Percentiles rank a stretch among this genome's conserved stretches.
These are phyloP conservation scores for Phaethornis superciliosus DNA, from an alignment of 2,113 vertebrate genomes.

Conservation along the genomic window DNA sequence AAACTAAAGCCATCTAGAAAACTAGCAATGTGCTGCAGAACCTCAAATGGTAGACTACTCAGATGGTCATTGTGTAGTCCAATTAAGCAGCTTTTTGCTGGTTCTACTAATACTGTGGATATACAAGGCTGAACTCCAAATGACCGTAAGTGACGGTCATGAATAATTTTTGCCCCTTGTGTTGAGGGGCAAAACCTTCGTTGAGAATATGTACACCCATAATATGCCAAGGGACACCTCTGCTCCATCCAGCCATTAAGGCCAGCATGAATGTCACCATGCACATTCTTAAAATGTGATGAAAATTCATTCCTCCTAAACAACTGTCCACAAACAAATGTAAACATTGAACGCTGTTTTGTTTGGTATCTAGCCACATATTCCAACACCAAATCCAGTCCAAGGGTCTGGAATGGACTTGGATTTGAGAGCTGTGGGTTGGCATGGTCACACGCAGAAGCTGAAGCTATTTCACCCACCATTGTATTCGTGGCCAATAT, in stretches of 20 bases:
- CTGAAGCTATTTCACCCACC: slow-evolving; percentile 96
- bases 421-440: slow-evolving; percentile 94
- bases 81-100: slow-evolving; percentile 72
- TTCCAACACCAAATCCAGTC: slow-evolving; percentile 91
- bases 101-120: slow-evolving; percentile 77
- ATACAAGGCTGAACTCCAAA: slow-evolving; percentile 90
- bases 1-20: slow-evolving; percentile 97
- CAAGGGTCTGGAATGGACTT: slow-evolving; percentile 92
- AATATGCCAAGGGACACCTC: slow-evolving; percentile 95
- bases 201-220: slow-evolving; percentile 96
- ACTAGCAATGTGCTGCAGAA: slow-evolving; percentile 91
- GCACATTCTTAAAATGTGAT: slow-evolving; percentile 96
- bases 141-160: slow-evolving; percentile 89
- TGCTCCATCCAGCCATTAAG: slow-evolving; percentile 99
- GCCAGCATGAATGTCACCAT: slow-evolving; percentile 96
- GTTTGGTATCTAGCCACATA: slow-evolving; percentile 95
- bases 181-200: slow-evolving; percentile 90
- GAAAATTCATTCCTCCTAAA: slow-evolving; percentile 96
- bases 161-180: slow-evolving; percentile 88
- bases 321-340: slow-evolving; percentile 95
- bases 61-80: slow-evolving; percentile 83
- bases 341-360: slow-evolving; percentile 98
- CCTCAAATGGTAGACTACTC: slow-evolving; percentile 91
- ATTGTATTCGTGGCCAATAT: slow-evolving; percentile 95
- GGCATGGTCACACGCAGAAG: slow-evolving; percentile 95